Percentiles rank a stretch among this genome's conserved stretches.
Evolutionary conservation across 2,888 invertebrate species (phyloP).

Genomic region (Xanthorhoe spadicearia): DNA sequence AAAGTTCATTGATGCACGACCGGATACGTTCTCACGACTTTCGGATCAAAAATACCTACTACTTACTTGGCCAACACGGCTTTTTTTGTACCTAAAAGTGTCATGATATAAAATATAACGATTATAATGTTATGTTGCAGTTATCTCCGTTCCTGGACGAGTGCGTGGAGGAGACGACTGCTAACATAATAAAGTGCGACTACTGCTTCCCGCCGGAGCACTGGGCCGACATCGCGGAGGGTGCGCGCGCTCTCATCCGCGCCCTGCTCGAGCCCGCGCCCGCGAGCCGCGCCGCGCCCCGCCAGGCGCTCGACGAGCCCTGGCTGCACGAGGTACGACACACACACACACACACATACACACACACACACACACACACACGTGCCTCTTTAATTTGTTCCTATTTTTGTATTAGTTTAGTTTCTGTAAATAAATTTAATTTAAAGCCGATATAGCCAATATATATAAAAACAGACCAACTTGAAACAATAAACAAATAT

Average conservation of each 20-base stretch:
- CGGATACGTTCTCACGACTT: too few relatives aligned
- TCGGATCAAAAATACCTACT: too few relatives aligned
- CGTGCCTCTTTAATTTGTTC: not conserved
- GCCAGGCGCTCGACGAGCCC: constrained; percentile 62
- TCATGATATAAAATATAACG: too few relatives aligned
- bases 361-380: not conserved
- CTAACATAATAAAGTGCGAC: constrained; percentile 92
- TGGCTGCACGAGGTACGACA: constrained; percentile 79
- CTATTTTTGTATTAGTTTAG: too few relatives aligned
- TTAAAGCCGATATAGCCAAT: too few relatives aligned
- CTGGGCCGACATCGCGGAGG: constrained; percentile 87
- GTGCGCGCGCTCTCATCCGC: constrained; percentile 88
- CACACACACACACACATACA: too few relatives aligned
- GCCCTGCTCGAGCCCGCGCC: constrained; percentile 86
- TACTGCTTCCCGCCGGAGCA: constrained; percentile 93
- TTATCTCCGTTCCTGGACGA: constrained; percentile 94
- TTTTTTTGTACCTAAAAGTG: too few relatives aligned
- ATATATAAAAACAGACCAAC: too few relatives aligned
- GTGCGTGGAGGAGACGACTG: constrained; percentile 92
- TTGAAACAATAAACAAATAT: too few relatives aligned
- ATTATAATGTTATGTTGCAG: constrained; percentile 73
- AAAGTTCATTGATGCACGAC: too few relatives aligned
- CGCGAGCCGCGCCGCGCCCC: constrained; percentile 60
- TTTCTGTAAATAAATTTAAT: too few relatives aligned
- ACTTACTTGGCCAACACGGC: too few relatives aligned